Evolutionary conservation across 2,888 invertebrate species (phyloP).

Genomic region (Dynastes grantii): DNA sequence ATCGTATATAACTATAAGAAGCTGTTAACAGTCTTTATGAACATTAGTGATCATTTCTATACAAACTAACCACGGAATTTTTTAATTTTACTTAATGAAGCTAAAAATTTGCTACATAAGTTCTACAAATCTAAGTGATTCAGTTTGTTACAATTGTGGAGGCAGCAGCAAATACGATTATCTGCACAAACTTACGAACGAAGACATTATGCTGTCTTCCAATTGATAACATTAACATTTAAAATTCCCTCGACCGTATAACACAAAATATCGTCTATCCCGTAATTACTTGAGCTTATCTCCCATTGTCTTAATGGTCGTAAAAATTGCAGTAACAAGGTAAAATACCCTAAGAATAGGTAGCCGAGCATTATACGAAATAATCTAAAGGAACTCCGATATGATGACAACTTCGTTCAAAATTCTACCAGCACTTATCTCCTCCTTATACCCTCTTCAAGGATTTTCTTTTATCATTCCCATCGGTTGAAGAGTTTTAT

Average conservation of each 20-base stretch:
- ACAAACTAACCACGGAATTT: too few species aligned
- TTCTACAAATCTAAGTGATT: too few species aligned
- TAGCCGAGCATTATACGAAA: conserved; percentile 13
- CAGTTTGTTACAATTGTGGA: too few species aligned
- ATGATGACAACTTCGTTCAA: conserved; percentile 20
- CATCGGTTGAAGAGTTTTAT: conserved; percentile 6
- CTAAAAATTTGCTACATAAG: too few species aligned
- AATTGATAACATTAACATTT: too few species aligned
- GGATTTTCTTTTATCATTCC: conserved; percentile 16
- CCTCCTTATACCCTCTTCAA: neutral
- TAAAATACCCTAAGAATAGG: neutral
- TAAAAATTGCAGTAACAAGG: conserved; percentile 1
- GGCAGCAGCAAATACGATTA: too few species aligned
- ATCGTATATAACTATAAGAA: too few species aligned
- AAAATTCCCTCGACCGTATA: neutral
- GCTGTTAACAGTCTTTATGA: too few species aligned
- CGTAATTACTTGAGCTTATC: neutral
- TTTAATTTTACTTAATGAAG: too few species aligned
- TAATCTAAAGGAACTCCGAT: conserved; percentile 4
- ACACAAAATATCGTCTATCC: neutral
- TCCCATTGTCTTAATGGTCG: neutral
- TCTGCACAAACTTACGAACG: too few species aligned
- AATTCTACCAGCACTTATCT: conserved; percentile 17
- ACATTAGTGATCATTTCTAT: too few species aligned
- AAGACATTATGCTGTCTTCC: too few species aligned